A percentile compares a stretch with the other conserved stretches of the same genome.
phyloP scores from a whole-genome alignment of 2,113 vertebrate genomes.

The Mirza zaza region DNA sequence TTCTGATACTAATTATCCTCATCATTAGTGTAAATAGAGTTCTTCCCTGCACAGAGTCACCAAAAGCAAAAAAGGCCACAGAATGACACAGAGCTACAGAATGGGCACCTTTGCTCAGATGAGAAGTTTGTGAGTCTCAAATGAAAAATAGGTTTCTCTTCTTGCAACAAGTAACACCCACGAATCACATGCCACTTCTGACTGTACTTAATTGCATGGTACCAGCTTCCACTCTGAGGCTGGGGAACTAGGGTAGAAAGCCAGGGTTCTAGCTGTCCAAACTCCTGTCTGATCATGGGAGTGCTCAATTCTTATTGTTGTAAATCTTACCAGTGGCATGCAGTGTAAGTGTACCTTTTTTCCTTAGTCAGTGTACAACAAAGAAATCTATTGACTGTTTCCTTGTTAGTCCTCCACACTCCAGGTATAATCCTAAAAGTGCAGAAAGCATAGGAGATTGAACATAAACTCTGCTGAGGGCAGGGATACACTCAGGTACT shows the following conservation, averaged over 20 bases:
- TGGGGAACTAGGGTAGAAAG: neutral
- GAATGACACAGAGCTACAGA: neutral
- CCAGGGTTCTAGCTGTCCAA: neutral
- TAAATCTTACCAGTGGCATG: neutral
- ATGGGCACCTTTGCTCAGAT: neutral
- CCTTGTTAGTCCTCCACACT: neutral
- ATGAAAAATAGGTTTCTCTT: neutral
- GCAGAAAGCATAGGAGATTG: neutral
- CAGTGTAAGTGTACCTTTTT: neutral
- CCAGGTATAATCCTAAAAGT: neutral
- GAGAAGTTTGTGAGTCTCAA: constrained; percentile 35
- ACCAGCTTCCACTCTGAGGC: neutral
- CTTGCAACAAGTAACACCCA: neutral
- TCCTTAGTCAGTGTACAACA: neutral
- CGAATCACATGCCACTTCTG: neutral
- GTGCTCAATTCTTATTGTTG: neutral
- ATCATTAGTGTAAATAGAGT: neutral
- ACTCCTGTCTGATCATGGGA: neutral
- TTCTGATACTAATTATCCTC: neutral
- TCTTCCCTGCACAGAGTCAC: neutral
- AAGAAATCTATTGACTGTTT: neutral
- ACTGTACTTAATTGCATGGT: neutral
- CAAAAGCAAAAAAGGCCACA: neutral
- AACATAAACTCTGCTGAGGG: neutral
- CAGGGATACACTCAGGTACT: neutral